These are phyloP conservation scores for Platyscapa corneri DNA, from an alignment of 1,140 invertebrate species.

Conservation along the genomic window DNA sequence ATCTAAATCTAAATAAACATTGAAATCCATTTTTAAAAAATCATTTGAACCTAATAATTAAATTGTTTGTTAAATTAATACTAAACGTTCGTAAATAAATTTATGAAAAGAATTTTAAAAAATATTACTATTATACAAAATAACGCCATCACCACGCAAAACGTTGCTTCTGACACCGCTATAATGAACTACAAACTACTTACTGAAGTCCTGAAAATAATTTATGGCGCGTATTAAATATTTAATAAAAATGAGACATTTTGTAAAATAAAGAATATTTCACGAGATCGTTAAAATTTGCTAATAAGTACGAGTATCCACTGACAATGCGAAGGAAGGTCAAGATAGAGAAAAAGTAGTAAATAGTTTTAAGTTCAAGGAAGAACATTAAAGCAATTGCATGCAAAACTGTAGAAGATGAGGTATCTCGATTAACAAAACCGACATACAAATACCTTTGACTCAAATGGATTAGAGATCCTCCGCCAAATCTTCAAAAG, in stretches of 20 bases:
- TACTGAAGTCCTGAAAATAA: constrained; percentile 37
- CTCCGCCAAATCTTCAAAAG: constrained; percentile 48
- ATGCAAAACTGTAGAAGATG: constrained; percentile 52
- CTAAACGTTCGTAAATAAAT: not conserved
- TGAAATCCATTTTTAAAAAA: constrained; percentile 16
- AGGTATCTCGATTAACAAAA: constrained; percentile 48
- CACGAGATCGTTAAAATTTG: constrained; percentile 10
- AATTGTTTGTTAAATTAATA: not conserved
- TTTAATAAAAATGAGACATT: constrained; percentile 4
- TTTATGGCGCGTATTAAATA: constrained; percentile 2
- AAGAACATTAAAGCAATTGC: constrained; percentile 50
- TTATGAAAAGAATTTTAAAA: not conserved
- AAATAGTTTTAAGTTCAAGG: constrained; percentile 46
- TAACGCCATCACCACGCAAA: constrained; percentile 40
- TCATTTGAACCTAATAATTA: not conserved
- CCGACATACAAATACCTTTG: constrained; percentile 52
- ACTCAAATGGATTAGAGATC: constrained; percentile 41
- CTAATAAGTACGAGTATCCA: constrained; percentile 31
- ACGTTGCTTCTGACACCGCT: constrained; percentile 19
- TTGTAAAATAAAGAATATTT: constrained; percentile 18
- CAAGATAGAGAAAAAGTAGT: constrained; percentile 40
- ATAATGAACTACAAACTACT: constrained; percentile 37
- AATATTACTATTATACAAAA: not conserved
- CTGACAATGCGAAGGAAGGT: constrained; percentile 36
- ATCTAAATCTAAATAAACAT: constrained; percentile 23